Conservation (phyloP, 2,888 invertebrate species). For the Ecliptopera silaceata region DNA sequence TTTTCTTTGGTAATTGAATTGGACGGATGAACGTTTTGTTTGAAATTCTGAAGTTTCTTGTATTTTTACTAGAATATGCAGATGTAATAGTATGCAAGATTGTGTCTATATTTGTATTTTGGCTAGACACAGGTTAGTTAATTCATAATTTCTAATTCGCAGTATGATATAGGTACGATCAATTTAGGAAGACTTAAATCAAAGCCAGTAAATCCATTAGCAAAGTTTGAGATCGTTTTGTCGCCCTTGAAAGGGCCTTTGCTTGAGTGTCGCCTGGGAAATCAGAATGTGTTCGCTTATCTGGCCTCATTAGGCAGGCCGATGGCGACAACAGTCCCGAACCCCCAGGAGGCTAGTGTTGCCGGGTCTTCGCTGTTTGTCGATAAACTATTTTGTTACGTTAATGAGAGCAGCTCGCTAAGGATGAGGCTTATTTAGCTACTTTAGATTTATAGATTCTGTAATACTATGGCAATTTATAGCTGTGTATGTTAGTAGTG, state of each 20-base stretch:
- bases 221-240: slow-evolving; percentile 20
- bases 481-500: too few species aligned
- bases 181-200: not conserved
- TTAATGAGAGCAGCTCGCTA: not conserved
- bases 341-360: slow-evolving; percentile 24
- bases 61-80: slow-evolving; percentile 18
- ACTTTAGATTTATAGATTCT: too few species aligned
- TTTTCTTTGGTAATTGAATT: slow-evolving; percentile 77
- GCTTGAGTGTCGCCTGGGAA: slow-evolving; percentile 61
- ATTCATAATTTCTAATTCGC: not conserved
- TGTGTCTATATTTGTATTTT: not conserved
- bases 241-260: slow-evolving; percentile 31
- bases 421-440: too few species aligned
- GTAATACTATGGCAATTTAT: too few species aligned
- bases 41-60: slow-evolving; percentile 32
- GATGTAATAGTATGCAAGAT: not conserved
- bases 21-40: slow-evolving; percentile 60
- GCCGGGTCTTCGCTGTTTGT: not conserved
- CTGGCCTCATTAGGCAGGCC: slow-evolving; percentile 68
- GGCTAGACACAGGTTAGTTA: not conserved
- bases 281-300: slow-evolving; percentile 71
- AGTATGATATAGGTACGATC: not conserved
- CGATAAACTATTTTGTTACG: not conserved
- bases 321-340: slow-evolving; percentile 54
- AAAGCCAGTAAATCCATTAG: slow-evolving; percentile 1